A percentile compares a stretch with the other conserved stretches of the same genome.
Evolutionary conservation across 2,113 vertebrate genomes (phyloP).

Genomic region (Ellobius talpinus): DNA sequence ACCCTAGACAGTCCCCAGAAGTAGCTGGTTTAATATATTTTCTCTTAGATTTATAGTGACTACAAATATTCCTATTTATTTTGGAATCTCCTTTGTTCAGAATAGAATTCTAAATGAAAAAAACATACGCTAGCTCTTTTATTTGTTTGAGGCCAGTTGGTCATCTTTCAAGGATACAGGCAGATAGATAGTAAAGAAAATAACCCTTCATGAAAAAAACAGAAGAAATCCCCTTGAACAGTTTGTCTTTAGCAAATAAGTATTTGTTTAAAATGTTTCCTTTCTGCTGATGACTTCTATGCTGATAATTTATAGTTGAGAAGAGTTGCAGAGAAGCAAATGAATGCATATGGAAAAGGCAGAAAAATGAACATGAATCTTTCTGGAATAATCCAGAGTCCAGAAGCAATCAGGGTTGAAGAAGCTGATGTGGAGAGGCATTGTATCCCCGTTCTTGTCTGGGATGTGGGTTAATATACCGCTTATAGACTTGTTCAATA

Average conservation of each 20-base stretch:
- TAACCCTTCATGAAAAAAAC: not conserved
- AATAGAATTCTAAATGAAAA: conserved; percentile 13
- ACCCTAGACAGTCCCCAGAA: not conserved
- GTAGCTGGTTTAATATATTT: not conserved
- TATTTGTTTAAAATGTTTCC: not conserved
- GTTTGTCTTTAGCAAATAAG: not conserved
- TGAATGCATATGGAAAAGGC: not conserved
- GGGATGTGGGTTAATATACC: not conserved
- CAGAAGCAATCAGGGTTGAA: not conserved
- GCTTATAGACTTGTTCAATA: not conserved
- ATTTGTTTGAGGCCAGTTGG: conserved; percentile 13
- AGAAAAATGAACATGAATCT: not conserved
- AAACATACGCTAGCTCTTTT: not conserved
- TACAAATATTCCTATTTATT: conserved; percentile 26
- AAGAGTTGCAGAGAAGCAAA: conserved; percentile 4
- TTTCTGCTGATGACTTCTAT: not conserved
- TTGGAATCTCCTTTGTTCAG: not conserved
- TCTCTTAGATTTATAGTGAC: conserved; percentile 17
- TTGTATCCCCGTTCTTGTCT: not conserved
- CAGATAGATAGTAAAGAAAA: not conserved
- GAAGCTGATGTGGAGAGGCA: not conserved
- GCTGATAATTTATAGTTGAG: not conserved
- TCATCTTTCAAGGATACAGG: not conserved
- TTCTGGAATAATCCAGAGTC: not conserved
- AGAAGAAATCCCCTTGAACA: not conserved